Evolutionary conservation across 2,888 invertebrate species (phyloP), one percentile per base, ranked within the genome.

Genomic region (Neoitamus cyanurus): DNA sequence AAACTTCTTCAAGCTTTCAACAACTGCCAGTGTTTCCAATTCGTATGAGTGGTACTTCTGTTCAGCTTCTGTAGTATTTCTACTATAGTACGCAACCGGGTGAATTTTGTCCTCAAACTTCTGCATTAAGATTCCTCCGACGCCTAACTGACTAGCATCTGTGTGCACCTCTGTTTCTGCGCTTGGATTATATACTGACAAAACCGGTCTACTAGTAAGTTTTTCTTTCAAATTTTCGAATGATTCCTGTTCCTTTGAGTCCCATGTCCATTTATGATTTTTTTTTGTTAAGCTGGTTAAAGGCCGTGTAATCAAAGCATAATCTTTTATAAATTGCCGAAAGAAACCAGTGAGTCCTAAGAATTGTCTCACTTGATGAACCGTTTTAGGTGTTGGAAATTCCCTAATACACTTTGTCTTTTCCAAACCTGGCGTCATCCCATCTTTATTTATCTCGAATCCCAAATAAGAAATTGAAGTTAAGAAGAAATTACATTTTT

Each of bases 61-160:
- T 36, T 36, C 36, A 9, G 36, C 36, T 2, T 36, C 11, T 36
- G 36, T 36, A 1, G 6, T 36, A 0, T 6, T 36, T 11, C 36
- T 36, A 11, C 36, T 36, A 11, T 36, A 36, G 9, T 36, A 36
- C 2, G 36, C 36, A 1, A 36, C 36, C 36, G 36, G 36, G 36
- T 36, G 36, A 4, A 36, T 9, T 36, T 36, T 36, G 9, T 36
- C 36, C 11, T 36, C 36, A 9, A 9, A 9, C n/a, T 25, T 68
- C 68, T 89, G 89, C 13, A 89, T 9, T n/a, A 89, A 77, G 1
- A 87, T 83, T 13, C 87, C 89, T 11, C 87, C 88, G 83, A 87
- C 87, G 3, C 89, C 88, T 69, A 85, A 15, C 28, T 82, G 84
- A 42, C 87, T 86, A 2, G 89, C 89, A 80, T 89, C 89, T 1